Percentiles rank a stretch among this genome's conserved stretches.
These are phyloP conservation scores for Lutjanus argentimaculatus DNA, from an alignment of 2,797 vertebrate species.

Conservation along the genomic window DNA sequence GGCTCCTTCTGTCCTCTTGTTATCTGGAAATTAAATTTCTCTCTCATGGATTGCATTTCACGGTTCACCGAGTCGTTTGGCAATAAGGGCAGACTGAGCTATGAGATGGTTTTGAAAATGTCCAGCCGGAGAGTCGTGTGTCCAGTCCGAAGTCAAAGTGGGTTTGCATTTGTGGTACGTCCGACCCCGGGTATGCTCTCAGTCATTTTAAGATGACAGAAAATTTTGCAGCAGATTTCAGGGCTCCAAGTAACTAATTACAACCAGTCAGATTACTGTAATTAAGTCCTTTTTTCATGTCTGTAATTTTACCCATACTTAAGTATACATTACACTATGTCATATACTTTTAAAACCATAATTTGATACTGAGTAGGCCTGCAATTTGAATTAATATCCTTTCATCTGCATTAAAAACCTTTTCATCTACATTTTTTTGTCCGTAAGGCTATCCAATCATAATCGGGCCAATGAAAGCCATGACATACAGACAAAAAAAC, in stretches of 20 bases:
- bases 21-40: constrained; percentile 82
- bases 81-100: constrained; percentile 63
- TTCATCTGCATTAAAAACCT: no score
- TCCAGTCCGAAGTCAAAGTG: constrained; percentile 39
- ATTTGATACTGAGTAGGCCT: no score
- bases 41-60: constrained; percentile 79
- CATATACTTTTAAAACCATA: no score
- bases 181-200: background rate
- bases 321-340: no score
- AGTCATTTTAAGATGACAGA: background rate
- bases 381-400: no score
- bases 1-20: constrained; percentile 78
- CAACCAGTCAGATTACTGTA: no score
- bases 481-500: no score
- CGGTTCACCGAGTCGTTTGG: constrained; percentile 73
- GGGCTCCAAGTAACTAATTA: background rate
- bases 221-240: constrained; percentile 15
- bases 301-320: no score
- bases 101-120: constrained; percentile 60
- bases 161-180: constrained; percentile 22
- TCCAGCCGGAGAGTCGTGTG: constrained; percentile 36
- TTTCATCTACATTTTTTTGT: no score
- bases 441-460: no score
- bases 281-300: no score
- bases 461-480: no score